Base-by-base conservation (phyloP, 92 coral and sea anemone species). In the Nematostella vectensis region DNA sequence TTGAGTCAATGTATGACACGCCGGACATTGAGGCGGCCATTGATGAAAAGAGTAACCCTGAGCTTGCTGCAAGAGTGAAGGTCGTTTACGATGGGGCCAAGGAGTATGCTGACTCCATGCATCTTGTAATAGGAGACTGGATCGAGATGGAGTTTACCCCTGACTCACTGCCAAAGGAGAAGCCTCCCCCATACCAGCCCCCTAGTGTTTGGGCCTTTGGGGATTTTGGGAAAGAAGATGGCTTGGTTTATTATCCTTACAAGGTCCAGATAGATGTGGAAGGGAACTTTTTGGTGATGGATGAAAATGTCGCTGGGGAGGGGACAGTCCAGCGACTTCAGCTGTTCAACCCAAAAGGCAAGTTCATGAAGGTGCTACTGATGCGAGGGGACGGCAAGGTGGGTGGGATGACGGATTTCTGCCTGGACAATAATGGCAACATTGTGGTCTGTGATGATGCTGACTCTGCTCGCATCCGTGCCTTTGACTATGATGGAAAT, bases 121-220 rank as follows among this genome's bases (percentile, higher is more conserved):
- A 74, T 1, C 61, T 58, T 59, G 76, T 49, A 43, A 31, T 59
- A 13, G 71, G 49, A 3, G 83, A 77, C 21, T 48, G 69, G 70
- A 63, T 65, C 9, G 72, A 66, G 50, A 78, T 74, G 48, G 67
- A 51, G 21, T 71, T 84, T 50, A 65, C 74, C 16, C 51, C 63
- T 4, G 71, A 61, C 54, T 69, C 73, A 68, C 75, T 68, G 29
- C 74, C 55, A 19, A 22, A 50, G 23, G 66, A 67, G 13, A 28
- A 42, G 38, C 59, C 78, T 11, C 55, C 31, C 36, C 2, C 56
- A 4, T 89, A 71, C 64, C 25, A 62, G 71, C 78, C 89, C 54
- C 97, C 91, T 2, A 82, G 64, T 65, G 77, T 77, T 13, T 89
- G 97, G 97, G 85, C 79, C 65, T 89, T 89, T 57, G 97, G 97